Evolutionary conservation across 1,140 invertebrate species (phyloP).

Genomic region (Lamellibrachia luymesi): DNA sequence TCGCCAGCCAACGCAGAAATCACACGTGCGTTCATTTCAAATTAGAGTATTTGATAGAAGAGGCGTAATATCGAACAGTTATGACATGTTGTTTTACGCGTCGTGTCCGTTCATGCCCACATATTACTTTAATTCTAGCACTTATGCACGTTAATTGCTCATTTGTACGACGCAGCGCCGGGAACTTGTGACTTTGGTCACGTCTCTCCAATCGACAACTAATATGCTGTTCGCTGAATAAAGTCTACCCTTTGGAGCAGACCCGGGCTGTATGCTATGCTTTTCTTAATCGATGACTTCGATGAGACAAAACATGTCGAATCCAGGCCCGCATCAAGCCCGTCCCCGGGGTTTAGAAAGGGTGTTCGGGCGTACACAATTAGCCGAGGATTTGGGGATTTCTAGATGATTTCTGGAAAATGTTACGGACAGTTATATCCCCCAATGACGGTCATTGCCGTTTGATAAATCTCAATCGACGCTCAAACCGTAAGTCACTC

Average conservation of each 20-base stretch:
- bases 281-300: background rate
- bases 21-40: background rate
- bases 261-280: background rate
- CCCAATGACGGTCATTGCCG: no score
- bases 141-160: background rate
- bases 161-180: background rate
- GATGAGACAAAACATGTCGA: no score
- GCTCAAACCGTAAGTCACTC: no score
- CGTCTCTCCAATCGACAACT: background rate
- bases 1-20: background rate
- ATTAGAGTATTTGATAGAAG: background rate
- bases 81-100: background rate
- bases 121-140: background rate
- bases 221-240: background rate
- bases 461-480: no score
- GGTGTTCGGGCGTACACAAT: no score
- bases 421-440: no score
- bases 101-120: background rate
- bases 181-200: background rate
- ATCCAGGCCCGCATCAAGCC: no score
- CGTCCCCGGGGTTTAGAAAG: no score
- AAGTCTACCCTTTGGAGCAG: background rate
- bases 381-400: no score
- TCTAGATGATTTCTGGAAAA: no score
- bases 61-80: background rate